phyloP scores from a whole-genome alignment of 2,113 vertebrate genomes.

The Ptyas mucosa region DNA sequence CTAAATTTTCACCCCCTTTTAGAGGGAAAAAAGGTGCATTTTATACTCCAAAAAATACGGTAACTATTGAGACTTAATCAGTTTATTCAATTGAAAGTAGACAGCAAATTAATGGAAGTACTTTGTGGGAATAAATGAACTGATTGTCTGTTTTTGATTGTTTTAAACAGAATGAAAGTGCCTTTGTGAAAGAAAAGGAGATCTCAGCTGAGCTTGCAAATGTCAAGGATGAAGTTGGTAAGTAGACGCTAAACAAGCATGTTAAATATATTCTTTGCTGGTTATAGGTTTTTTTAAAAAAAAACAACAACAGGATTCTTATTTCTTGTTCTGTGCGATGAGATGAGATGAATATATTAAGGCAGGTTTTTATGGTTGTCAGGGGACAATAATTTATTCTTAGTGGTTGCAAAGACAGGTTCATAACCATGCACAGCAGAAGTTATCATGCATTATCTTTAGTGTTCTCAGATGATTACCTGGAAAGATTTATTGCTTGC shows the following conservation, averaged over 20 bases:
- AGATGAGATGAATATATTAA: no score
- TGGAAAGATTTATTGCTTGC: neutral
- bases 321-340: conserved; percentile 1
- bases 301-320: conserved; percentile 2
- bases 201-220: conserved; percentile 85
- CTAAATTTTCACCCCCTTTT: no score
- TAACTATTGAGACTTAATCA: neutral
- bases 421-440: neutral
- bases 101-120: conserved; percentile 52
- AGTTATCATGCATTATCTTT: conserved; percentile 13
- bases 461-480: neutral
- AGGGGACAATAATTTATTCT: neutral
- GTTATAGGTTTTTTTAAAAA: conserved; percentile 3
- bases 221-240: conserved; percentile 98
- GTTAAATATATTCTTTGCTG: conserved; percentile 30
- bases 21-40: no score
- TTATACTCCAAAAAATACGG: no score
- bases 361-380: conserved; percentile 7
- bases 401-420: conserved; percentile 8
- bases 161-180: conserved; percentile 85
- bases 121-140: conserved; percentile 49
- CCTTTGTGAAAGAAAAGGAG: conserved; percentile 86
- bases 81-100: conserved; percentile 48
- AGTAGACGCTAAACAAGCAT: conserved; percentile 65
- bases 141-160: conserved; percentile 54